A percentile compares a stretch with the other conserved stretches of the same genome.
These are phyloP conservation scores for Leucosticte australis DNA, from an alignment of 2,113 vertebrate genomes.

Conservation along the genomic window DNA sequence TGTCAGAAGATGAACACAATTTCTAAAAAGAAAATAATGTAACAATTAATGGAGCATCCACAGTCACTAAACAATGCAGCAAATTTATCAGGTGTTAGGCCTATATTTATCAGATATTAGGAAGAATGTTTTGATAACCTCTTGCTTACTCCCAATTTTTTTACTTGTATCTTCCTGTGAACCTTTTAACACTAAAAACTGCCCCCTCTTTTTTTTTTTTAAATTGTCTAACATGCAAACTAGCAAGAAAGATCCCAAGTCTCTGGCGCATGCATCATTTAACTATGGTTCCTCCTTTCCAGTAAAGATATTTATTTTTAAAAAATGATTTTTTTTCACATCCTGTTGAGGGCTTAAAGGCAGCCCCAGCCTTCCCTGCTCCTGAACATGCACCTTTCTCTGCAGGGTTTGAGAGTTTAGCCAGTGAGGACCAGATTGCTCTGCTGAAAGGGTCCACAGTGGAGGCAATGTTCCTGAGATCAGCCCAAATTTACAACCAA, in stretches of 20 bases:
- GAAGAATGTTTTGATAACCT: background rate
- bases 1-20: background rate
- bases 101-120: background rate
- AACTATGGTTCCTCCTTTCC: background rate
- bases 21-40: background rate
- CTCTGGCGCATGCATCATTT: background rate
- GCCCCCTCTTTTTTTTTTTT: background rate
- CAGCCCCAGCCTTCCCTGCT: background rate
- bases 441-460: constrained; percentile 86
- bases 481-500: constrained; percentile 86
- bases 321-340: background rate
- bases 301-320: background rate
- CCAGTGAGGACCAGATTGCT: constrained; percentile 84
- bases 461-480: constrained; percentile 88
- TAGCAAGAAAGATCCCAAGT: background rate
- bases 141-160: background rate
- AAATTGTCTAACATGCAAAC: background rate
- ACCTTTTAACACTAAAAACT: background rate
- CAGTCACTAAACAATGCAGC: background rate
- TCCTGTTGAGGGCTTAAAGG: background rate
- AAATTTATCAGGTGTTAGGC: background rate
- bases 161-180: background rate
- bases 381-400: background rate
- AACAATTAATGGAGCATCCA: background rate
- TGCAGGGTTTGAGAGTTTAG: constrained; percentile 89